Percentiles rank a stretch among this genome's conserved stretches.
These are phyloP conservation scores for Chaetogeoica ovagalla DNA, from an alignment of 2,888 invertebrate genomes.

Conservation along the genomic window DNA sequence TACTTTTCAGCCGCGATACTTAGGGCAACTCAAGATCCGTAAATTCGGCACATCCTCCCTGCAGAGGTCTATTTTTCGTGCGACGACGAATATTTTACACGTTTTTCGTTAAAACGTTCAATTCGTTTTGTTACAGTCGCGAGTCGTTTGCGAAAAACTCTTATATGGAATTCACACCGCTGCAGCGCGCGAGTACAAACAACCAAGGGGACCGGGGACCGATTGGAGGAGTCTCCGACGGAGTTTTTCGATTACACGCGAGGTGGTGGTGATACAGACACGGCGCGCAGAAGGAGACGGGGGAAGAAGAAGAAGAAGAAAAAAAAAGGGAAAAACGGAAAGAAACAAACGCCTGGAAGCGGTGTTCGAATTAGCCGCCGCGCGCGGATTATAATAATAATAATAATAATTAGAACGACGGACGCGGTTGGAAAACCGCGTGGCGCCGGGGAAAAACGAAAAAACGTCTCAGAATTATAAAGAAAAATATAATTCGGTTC, in stretches of 20 bases:
- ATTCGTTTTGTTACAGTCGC: background rate
- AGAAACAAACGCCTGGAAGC: conserved; percentile 3
- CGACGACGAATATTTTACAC: too few species aligned
- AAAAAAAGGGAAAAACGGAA: background rate
- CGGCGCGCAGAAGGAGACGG: background rate
- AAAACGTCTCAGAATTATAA: conserved; percentile 19
- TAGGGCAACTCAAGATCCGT: too few species aligned
- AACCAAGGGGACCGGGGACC: background rate
- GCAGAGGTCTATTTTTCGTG: too few species aligned
- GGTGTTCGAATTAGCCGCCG: conserved; percentile 13
- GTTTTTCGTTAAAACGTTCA: background rate
- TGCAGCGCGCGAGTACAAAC: conserved; percentile 2
- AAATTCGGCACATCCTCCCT: too few species aligned
- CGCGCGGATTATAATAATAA: conserved; percentile 21
- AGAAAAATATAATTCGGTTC: conserved; percentile 43
- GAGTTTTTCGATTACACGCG: conserved; percentile 29
- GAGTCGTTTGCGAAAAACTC: conserved; percentile 16
- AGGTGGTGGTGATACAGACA: too few species aligned
- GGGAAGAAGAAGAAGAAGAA: background rate
- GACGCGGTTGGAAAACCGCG: background rate
- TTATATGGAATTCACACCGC: background rate
- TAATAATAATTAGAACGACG: conserved; percentile 40
- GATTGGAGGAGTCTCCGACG: background rate
- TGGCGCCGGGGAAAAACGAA: background rate
- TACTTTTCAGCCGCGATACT: too few species aligned